These are phyloP conservation scores for Pavo muticus DNA, from an alignment of 2,113 vertebrate species.

Conservation along the genomic window DNA sequence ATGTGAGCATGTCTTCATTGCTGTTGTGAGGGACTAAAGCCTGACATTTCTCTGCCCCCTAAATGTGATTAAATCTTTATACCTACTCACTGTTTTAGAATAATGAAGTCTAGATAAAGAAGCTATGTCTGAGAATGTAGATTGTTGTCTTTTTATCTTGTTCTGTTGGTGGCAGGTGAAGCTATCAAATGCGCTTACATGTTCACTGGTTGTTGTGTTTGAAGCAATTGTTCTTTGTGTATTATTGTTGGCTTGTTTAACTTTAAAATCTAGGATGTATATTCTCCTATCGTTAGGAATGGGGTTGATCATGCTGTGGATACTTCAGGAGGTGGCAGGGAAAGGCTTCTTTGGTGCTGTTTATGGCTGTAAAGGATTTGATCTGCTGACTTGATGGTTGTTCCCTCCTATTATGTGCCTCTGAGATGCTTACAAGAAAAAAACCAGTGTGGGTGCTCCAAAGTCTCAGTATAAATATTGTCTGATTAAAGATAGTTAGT, in stretches of 20 bases:
- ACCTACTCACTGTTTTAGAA: not conserved
- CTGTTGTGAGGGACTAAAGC: not conserved
- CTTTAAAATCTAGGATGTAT: not conserved
- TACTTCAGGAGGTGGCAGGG: not conserved
- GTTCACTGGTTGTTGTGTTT: accelerated
- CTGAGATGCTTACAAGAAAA: not conserved
- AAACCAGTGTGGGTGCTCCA: not conserved
- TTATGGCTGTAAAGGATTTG: not conserved
- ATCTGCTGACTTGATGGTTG: not conserved
- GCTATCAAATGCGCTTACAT: not conserved
- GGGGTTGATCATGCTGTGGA: not conserved
- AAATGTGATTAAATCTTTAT: not conserved
- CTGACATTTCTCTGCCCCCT: not conserved
- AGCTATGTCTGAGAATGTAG: not conserved
- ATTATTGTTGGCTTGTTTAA: not conserved
- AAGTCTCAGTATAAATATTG: not conserved
- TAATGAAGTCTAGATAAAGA: not conserved
- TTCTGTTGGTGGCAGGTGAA: not conserved
- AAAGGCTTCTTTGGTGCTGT: not conserved
- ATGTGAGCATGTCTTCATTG: not conserved
- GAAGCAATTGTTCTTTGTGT: not conserved
- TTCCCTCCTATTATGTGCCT: not conserved
- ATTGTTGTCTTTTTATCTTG: not conserved
- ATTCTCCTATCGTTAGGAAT: not conserved
- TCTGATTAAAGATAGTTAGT: not conserved